Evolutionary conservation across 2,888 invertebrate species (phyloP), one percentile per base, ranked within the genome.

Genomic region (Dermolepida albohirtum): DNA sequence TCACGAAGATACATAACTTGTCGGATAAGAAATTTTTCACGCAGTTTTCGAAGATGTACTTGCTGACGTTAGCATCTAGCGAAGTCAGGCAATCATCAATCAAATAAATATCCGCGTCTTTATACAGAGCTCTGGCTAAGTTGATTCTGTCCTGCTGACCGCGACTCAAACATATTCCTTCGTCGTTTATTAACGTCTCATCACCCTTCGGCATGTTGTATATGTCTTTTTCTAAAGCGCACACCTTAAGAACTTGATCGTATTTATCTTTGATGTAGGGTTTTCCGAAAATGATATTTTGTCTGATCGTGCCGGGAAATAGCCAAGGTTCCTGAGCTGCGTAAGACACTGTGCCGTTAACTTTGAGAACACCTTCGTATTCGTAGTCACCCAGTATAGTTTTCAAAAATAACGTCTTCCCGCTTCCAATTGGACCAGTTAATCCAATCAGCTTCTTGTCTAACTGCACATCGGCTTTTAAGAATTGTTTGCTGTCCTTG

Each of bases 81-180:
- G 93, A 92, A 43, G 92, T 92, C 12, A 94, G 82, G 0, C 93
- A 93, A 79, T 94, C 94, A 75, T 94, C 93, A 40, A 94, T 81
- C 29, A 94, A 82, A 76, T 93, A 94, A 34, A 94, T 86, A 73
- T 94, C 92, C 0, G 92, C 91, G 72, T 91, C 88, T 74, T 87
- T 88, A 78, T 93, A 94, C 51, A 93, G 83, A 0, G 92, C 89
- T 77, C 93, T 85, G 0, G 92, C 93, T 54, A 95, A 84, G 80
- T 92, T 92, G 34, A 95, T 88, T 71, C 95, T 86, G 1, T 94
- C 93, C 80, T 89, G 89, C 82, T 95, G 95, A 8, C 94, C 94
- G n/a, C 94, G 94, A 43, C 93, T 93, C 11, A 95, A 82, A 27
- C 91, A 90, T 0, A 91, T 87, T 6, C 95, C 95, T 55, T 92